These are phyloP conservation scores for Sphaerodactylus townsendi DNA, from an alignment of 2,113 vertebrate species.

Conservation along the genomic window DNA sequence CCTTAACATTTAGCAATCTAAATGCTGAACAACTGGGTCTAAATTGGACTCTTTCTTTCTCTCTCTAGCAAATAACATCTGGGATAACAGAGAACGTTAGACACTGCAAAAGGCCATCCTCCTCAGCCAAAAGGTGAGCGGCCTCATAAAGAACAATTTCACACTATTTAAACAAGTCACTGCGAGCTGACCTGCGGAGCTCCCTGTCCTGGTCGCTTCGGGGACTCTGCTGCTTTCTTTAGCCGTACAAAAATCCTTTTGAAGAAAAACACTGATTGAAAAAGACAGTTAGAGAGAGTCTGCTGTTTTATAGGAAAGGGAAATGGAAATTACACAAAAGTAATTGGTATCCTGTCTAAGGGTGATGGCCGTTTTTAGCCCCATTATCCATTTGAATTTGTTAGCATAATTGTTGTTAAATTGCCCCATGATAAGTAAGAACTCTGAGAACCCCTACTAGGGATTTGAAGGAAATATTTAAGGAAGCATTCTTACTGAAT, in stretches of 20 bases:
- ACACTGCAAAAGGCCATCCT: conserved; percentile 32
- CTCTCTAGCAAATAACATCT: conserved; percentile 9
- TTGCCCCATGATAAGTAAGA: neutral
- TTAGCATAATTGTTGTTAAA: neutral
- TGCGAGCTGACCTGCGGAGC: conserved; percentile 11
- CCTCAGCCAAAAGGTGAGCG: conserved; percentile 36
- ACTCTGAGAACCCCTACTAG: neutral
- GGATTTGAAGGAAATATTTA: neutral
- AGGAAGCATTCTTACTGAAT: neutral
- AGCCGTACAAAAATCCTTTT: conserved; percentile 12
- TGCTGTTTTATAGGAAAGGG: rapidly evolving
- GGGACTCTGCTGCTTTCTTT: conserved; percentile 7
- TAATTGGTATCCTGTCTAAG: neutral
- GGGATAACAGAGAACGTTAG: neutral
- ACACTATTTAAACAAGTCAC: conserved; percentile 59
- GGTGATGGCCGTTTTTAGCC: neutral
- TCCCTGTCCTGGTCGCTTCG: neutral
- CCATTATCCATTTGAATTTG: neutral
- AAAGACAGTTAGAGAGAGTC: neutral
- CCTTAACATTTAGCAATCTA: neutral
- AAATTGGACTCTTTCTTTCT: neutral
- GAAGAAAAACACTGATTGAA: neutral
- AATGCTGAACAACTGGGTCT: neutral
- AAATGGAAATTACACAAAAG: neutral
- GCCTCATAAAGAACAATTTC: conserved; percentile 58